Conservation (phyloP, 2,888 invertebrate species). For the Meloe dianella region DNA sequence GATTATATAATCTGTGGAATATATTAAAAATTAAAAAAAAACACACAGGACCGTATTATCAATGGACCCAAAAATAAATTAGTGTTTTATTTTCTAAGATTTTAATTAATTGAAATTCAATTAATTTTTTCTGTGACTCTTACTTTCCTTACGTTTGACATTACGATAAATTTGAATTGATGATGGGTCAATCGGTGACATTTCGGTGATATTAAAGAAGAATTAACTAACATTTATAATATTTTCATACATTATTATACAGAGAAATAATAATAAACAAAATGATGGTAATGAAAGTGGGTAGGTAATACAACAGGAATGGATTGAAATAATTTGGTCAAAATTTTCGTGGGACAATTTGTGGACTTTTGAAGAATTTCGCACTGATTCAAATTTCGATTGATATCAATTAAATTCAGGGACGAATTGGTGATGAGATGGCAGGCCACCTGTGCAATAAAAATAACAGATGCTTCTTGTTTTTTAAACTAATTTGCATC, state of each 20-base stretch:
- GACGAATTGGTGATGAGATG: conserved; percentile 26
- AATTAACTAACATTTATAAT: not conserved
- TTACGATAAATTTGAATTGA: not conserved
- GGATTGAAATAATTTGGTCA: not conserved
- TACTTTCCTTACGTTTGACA: not conserved
- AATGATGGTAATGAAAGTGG: not conserved
- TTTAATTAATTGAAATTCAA: not conserved
- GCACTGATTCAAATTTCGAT: not conserved
- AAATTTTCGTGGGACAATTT: not conserved
- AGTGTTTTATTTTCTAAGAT: not conserved
- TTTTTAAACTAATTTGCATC: conserved; percentile 31
- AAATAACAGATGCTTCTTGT: conserved; percentile 17
- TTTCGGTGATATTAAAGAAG: not conserved
- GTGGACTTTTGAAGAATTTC: not conserved
- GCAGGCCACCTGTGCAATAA: conserved; percentile 1
- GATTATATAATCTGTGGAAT: not conserved
- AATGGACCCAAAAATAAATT: not conserved
- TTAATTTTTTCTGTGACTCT: not conserved
- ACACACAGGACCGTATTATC: not conserved
- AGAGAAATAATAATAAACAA: not conserved
- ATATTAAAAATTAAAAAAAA: not conserved
- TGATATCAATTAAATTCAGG: conserved; percentile 18
- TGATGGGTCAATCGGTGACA: conserved; percentile 7
- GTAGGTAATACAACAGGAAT: not conserved
- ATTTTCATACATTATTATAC: not conserved